Evolutionary conservation across 92 coral and sea anemone genomes (phyloP), one percentile per base, ranked within the genome.

Genomic region (Blastomussa wellsi): DNA sequence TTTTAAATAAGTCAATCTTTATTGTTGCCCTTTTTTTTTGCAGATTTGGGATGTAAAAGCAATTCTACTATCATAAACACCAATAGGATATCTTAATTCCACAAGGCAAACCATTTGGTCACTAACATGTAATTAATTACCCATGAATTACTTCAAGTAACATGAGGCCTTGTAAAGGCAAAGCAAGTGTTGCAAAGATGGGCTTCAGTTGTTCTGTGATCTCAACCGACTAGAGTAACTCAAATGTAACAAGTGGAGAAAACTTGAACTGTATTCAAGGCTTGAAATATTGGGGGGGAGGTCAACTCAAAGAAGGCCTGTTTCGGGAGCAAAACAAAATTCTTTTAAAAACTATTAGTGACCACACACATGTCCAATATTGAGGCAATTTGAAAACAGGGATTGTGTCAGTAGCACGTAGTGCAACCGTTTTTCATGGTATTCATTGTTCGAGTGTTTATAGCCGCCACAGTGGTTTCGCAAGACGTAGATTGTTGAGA

Each of bases 31-130:
- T 64, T 73, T 89, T 84, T 89, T 79, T 31, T 67, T 84, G 28
- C 89, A 92, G 95, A 81, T 92, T 53, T 92, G 95, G 95, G 95
- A 92, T 73, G 89, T 90, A 31, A 92, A 92, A 82, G 81, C 90
- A 33, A 89, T 92, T 72, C 69, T 92, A 41, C 52, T 92, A 69
- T 92, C 93, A 67, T 92, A 59, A 81, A 36, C 84, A 11, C 26
- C 22, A 19, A 80, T 17, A 10, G 68, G 24, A 67, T 6, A 22
- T 38, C 26, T 31, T n/a, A n/a, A n/a, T n/a, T 68, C 28, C 20
- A 38, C 62, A 79, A 48, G 14, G 35, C 41, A 47, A 35, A 68
- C 38, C 48, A 69, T 33, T 70, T 24, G 26, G 28, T 17, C 17
- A 31, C 32, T 32, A 32, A 2, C 35, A 11, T 19, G 22, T 35